These are phyloP conservation scores for Gallinago stenura DNA, from an alignment of 2,797 vertebrate genomes.

Conservation along the genomic window DNA sequence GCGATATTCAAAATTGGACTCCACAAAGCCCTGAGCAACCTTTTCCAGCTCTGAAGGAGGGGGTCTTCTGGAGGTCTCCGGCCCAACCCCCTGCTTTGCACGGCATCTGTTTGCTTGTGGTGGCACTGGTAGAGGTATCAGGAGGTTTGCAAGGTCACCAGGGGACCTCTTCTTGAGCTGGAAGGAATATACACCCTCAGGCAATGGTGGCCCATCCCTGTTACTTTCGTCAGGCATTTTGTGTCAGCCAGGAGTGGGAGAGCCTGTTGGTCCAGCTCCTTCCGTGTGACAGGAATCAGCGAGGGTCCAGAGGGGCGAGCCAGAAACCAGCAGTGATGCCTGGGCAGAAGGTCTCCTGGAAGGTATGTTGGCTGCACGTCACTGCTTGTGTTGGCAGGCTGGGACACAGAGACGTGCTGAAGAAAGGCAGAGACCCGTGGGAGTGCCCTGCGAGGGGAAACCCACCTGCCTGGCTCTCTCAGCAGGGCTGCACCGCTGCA, in stretches of 20 bases:
- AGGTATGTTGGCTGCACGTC: background rate
- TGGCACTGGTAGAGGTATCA: background rate
- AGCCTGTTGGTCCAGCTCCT: background rate
- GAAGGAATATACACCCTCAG: background rate
- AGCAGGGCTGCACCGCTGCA: background rate
- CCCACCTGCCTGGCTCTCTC: background rate
- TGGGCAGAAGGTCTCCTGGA: background rate
- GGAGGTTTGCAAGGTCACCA: background rate
- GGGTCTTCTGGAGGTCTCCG: background rate
- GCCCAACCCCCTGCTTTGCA: background rate
- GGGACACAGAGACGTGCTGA: background rate
- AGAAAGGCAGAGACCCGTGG: background rate
- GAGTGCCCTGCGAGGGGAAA: background rate
- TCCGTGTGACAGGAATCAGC: background rate
- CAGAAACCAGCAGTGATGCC: background rate
- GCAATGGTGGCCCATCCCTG: background rate
- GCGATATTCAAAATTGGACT: background rate
- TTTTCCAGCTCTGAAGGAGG: background rate
- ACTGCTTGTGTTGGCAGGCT: background rate
- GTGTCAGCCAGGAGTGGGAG: background rate
- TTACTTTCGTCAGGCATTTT: background rate
- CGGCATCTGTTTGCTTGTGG: background rate
- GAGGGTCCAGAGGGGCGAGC: background rate
- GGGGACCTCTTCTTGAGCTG: background rate
- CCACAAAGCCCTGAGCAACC: background rate